phyloP scores from a whole-genome alignment of 2,888 invertebrate species.

The Scaptomyza tumidula region DNA sequence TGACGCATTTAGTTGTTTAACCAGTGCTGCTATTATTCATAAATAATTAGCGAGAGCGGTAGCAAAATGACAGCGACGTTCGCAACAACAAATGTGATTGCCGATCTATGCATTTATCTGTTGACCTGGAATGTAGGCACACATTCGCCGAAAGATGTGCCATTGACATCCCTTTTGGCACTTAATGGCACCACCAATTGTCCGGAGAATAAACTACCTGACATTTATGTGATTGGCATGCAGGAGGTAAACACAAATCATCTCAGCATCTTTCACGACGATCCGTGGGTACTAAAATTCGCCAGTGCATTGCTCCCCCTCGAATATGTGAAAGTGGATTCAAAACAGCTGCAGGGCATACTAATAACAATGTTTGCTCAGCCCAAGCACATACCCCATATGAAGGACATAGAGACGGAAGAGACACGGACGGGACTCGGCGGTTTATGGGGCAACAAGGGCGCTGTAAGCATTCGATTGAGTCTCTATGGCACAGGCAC shows the following conservation, averaged over 20 bases:
- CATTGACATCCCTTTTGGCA: slow-evolving; percentile 89
- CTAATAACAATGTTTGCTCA: slow-evolving; percentile 91
- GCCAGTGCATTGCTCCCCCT: slow-evolving; percentile 88
- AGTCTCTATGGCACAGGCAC: slow-evolving; percentile 95
- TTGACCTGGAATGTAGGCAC: slow-evolving; percentile 97
- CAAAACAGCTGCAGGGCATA: slow-evolving; percentile 93
- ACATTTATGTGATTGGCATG: slow-evolving; percentile 94
- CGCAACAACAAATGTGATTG: slow-evolving; percentile 61
- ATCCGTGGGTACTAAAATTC: slow-evolving; percentile 92
- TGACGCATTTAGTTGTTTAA: slow-evolving; percentile 55
- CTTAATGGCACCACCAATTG: slow-evolving; percentile 86
- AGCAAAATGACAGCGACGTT: slow-evolving; percentile 47
- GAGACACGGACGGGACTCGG: slow-evolving; percentile 95
- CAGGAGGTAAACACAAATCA: slow-evolving; percentile 96
- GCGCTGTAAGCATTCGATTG: slow-evolving; percentile 94
- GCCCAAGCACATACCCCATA: slow-evolving; percentile 90
- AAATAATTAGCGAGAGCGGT: slow-evolving; percentile 29
- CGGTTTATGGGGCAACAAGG: slow-evolving; percentile 94
- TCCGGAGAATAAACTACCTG: slow-evolving; percentile 88
- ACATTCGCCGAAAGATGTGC: slow-evolving; percentile 89
- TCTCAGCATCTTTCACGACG: slow-evolving; percentile 91
- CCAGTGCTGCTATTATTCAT: slow-evolving; percentile 46
- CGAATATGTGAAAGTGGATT: slow-evolving; percentile 91
- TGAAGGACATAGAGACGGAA: slow-evolving; percentile 93
- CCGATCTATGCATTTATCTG: slow-evolving; percentile 87